phyloP scores from a whole-genome alignment of 2,113 vertebrate genomes.

The Poecile atricapillus region DNA sequence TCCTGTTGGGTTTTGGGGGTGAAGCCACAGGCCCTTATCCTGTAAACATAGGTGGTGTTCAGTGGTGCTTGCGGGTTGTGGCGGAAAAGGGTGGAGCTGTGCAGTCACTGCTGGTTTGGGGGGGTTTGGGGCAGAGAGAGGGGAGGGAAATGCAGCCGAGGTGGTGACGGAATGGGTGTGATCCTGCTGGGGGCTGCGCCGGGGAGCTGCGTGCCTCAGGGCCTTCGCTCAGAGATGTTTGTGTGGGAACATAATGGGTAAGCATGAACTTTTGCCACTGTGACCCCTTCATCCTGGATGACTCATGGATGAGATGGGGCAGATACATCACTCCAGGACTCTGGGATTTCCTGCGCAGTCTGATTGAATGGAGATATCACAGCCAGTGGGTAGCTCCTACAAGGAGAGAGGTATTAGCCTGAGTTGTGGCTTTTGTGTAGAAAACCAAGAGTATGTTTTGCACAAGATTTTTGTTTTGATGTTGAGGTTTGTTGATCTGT shows the following conservation, averaged over 20 bases:
- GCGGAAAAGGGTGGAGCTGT: background rate
- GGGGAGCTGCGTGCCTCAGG: accelerated
- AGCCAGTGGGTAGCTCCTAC: background rate
- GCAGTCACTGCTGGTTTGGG: accelerated
- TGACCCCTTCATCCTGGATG: slow-evolving; percentile 51
- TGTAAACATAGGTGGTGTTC: background rate
- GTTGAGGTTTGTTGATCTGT: background rate
- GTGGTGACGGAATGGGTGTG: accelerated
- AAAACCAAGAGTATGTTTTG: background rate
- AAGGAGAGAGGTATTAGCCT: background rate
- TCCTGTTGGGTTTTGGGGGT: background rate
- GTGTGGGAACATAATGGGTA: background rate
- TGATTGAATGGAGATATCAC: accelerated
- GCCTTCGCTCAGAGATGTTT: background rate
- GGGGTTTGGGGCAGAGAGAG: background rate
- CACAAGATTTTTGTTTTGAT: background rate
- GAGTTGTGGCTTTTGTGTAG: background rate
- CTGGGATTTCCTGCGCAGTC: slow-evolving; percentile 27
- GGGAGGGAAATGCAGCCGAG: accelerated
- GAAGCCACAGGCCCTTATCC: background rate
- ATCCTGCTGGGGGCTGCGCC: background rate
- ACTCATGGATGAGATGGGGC: slow-evolving; percentile 11
- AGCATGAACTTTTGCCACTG: background rate
- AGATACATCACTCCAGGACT: background rate
- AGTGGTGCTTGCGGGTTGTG: background rate